Evolutionary conservation across 2,888 invertebrate genomes (phyloP), one percentile per base, ranked within the genome.

Genomic region (Odontomyia ornata): DNA sequence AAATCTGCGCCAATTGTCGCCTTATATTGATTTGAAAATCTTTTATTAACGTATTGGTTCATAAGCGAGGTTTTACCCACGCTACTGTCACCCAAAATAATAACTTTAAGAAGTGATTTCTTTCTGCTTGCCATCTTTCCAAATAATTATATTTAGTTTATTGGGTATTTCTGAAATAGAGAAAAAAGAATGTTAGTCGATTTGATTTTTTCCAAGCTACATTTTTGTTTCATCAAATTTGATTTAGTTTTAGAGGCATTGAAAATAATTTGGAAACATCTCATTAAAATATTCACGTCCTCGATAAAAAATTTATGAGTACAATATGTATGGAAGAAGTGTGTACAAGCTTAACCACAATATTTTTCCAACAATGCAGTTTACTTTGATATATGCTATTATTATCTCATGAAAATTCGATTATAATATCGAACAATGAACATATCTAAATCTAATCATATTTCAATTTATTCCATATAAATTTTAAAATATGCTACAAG

Each of bases 1-100:
- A 99, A 99, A 90, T 99, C 99, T 81, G 99, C 99, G 81, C 99
- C 99, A 88, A 99, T 99, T 81, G 99, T 99, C 80, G 99, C 99
- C 89, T 99, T 99, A 89, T 99, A 99, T 89, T 99, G 99, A 89
- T 98, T 99, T 84, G 97, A 97, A 89, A 99, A 99, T 88, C 99
- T 97, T 88, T 98, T 97, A 89, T 98, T 99, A 82, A 99, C 99
- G 91, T 99, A 99, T 88, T 99, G 99, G 89, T 99, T 99, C 99
- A 99, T 99, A 76, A 99, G 89, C 28, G 99, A 99, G 62, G 99
- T 99, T 88, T 99, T 99, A 57, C 99, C 99, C 79, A 99, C 99
- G 82, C 98, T 98, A 81, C 97, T 97, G 86, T 99, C 98, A 65
- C 99, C 99, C 83, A 99, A 90, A 87, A 99, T 98, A 85, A 99